These are phyloP conservation scores for Tautogolabrus adspersus DNA, from an alignment of 2,113 vertebrate genomes.

Conservation along the genomic window DNA sequence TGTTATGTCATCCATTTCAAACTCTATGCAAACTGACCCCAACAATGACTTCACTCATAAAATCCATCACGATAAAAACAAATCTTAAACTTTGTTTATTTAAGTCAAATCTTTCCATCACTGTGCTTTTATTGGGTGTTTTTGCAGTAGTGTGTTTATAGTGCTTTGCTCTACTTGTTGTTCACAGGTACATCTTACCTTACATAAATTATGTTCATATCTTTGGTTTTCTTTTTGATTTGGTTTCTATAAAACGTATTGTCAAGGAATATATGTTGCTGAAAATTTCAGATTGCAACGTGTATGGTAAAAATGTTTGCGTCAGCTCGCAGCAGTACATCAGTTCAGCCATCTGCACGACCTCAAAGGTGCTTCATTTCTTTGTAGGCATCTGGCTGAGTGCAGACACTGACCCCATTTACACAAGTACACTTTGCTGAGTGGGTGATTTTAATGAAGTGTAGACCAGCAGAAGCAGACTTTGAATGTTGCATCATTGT, in stretches of 20 bases:
- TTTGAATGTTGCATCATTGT: conserved; percentile 57
- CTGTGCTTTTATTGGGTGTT: no score
- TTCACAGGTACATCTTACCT: background rate
- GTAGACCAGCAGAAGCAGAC: conserved; percentile 46
- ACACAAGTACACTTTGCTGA: conserved; percentile 48
- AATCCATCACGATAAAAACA: no score
- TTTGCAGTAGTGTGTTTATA: no score
- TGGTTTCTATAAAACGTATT: background rate
- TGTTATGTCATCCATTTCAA: conserved; percentile 9
- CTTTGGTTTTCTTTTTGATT: background rate
- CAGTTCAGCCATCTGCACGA: conserved; percentile 72
- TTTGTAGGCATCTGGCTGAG: conserved; percentile 47
- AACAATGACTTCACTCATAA: background rate
- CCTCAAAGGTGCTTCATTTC: conserved; percentile 40
- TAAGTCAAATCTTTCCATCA: no score
- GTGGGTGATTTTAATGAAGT: conserved; percentile 19
- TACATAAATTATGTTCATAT: no score
- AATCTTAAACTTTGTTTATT: no score
- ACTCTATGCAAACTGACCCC: conserved; percentile 2
- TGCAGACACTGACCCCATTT: conserved; percentile 46
- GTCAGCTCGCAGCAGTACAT: conserved; percentile 36
- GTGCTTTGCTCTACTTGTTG: no score
- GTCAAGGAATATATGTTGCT: background rate
- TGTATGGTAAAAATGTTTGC: background rate
- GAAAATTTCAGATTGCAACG: background rate